Conservation (phyloP, 2,797 vertebrate genomes). For the Rousettus madagascariensis region DNA sequence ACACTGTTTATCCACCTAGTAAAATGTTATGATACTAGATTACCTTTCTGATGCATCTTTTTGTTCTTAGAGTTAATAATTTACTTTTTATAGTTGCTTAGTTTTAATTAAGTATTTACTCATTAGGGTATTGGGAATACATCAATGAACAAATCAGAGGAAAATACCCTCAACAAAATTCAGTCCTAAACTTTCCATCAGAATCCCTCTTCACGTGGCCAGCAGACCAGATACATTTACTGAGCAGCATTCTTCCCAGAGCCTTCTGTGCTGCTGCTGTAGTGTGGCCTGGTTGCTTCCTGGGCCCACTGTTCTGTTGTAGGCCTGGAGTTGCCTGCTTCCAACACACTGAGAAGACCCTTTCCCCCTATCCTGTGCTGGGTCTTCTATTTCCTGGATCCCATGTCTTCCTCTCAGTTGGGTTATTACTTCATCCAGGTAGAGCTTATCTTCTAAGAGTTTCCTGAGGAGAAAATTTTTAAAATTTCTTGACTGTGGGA, state of each 20-base stretch:
- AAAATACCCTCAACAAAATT: neutral
- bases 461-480: neutral
- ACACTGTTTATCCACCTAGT: neutral
- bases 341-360: neutral
- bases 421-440: neutral
- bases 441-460: neutral
- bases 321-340: neutral
- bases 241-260: neutral
- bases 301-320: neutral
- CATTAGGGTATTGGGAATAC: neutral
- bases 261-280: neutral
- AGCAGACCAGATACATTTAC: neutral
- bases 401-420: neutral
- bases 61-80: neutral
- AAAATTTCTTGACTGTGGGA: neutral
- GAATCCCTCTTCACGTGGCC: neutral
- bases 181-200: neutral
- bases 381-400: neutral
- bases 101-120: neutral
- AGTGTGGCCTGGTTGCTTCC: neutral
- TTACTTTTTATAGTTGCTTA: neutral
- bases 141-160: neutral
- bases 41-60: neutral
- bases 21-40: neutral
- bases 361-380: neutral